Conservation (phyloP, 2,797 vertebrate genomes). For the Notamacropus eugenii region DNA sequence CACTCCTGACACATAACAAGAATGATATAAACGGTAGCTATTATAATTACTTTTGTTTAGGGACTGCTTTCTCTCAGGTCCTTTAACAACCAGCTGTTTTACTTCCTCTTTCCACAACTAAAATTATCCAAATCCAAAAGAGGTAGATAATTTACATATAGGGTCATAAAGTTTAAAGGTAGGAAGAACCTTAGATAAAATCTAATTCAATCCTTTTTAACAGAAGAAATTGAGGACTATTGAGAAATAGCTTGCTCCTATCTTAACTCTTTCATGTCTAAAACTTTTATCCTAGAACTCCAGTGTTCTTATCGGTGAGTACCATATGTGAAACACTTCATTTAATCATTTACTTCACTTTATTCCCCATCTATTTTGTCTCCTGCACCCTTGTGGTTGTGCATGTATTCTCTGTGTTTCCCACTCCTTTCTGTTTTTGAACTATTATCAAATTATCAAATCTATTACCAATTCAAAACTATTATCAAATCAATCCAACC, state of each 20-base stretch:
- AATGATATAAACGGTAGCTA: not conserved
- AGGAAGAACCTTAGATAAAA: not conserved
- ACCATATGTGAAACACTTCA: not conserved
- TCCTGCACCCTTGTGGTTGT: not conserved
- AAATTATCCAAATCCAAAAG: not conserved
- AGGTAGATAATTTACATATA: not conserved
- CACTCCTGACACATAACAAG: no score
- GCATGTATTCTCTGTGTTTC: not conserved
- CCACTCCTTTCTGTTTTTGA: not conserved
- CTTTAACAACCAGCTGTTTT: not conserved
- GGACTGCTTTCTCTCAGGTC: not conserved
- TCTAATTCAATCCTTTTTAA: not conserved
- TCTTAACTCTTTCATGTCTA: not conserved
- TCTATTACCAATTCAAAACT: not conserved
- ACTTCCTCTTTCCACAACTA: not conserved
- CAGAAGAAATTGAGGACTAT: not conserved
- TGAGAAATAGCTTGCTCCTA: not conserved
- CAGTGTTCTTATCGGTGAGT: not conserved
- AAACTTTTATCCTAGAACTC: not conserved
- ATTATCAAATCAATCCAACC: not conserved
- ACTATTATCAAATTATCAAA: not conserved
- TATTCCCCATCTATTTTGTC: not conserved
- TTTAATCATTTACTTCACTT: not conserved
- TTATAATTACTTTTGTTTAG: not conserved
- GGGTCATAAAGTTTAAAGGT: not conserved